Base-by-base conservation (phyloP, 2,113 vertebrate species). In the Pica pica region DNA sequence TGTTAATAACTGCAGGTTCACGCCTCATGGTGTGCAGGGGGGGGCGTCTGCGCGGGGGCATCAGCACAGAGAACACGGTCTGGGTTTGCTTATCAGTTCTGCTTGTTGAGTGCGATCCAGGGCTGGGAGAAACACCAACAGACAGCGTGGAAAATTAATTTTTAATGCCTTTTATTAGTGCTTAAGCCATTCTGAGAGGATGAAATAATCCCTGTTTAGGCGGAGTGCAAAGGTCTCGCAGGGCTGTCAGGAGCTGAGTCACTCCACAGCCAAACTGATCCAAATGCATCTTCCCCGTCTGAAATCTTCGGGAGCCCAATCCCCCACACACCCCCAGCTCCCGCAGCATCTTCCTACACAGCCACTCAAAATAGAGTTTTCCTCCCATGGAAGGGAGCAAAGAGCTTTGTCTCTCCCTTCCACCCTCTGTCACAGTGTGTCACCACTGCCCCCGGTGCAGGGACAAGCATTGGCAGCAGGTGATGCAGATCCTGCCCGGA, bases 91-190 rank as follows among this genome's bases (percentile, higher is more conserved):
- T 88, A 97, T 97, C 96, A 91, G 97, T 94, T 97, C 97, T 97
- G 96, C 97, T 92, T 96, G 88, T 96, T 97, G 96, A 97, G 77
- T 49, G 44, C 1, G 42, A 95, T 94, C 92, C 94, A 83, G 82
- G 59, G 69, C 61, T 76, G 86, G 90, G 71, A 89, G 91, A 86
- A 96, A 93, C 76, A 39, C 94, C 95, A 76, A 86, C 90, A 97
- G 97, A 95, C 97, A 97, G 95, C 23, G 31, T 94, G 90, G 94
- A 94, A 97, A 98, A 97, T 97, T 96, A 95, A 97, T 97, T 97
- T 97, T 93, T 96, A 97, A 97, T 95, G 97, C 90, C 79, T 94
- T 97, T 97, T 97, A 96, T 97, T 96, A 94, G 84, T 12, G 49
- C 71, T 97, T 95, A 95, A 97, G 87, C 87, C 81, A 77, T 96